phyloP scores from a whole-genome alignment of 2,113 vertebrate species.

The Xiphophorus maculatus region DNA sequence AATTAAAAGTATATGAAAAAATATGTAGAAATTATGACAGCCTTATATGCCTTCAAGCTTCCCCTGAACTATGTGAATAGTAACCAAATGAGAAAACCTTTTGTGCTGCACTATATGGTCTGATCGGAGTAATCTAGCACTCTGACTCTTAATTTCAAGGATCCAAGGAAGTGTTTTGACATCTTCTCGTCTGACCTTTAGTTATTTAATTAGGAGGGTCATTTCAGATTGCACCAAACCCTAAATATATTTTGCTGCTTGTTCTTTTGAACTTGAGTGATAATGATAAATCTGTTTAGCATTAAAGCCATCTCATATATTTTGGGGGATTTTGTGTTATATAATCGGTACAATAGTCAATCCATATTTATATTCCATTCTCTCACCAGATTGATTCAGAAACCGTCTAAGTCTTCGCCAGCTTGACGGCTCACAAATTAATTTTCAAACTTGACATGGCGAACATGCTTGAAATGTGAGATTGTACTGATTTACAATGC shows the following conservation, averaged over 20 bases:
- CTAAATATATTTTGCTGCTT: background rate
- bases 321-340: background rate
- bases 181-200: background rate
- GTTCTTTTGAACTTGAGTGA: background rate
- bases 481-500: conserved; percentile 35
- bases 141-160: background rate
- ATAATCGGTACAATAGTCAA: background rate
- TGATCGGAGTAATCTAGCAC: no score
- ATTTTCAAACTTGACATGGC: conserved; percentile 39
- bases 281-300: background rate
- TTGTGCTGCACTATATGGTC: no score
- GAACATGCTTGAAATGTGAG: conserved; percentile 24
- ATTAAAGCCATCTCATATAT: background rate
- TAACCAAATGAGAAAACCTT: no score
- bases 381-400: background rate
- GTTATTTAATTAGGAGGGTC: background rate
- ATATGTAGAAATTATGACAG: no score
- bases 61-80: no score
- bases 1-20: no score
- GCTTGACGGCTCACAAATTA: conserved; percentile 25
- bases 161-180: no score
- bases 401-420: background rate
- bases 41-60: no score
- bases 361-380: background rate
- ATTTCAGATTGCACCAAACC: background rate